phyloP scores from a whole-genome alignment of 2,888 invertebrate genomes.

The Congeria kusceri region DNA sequence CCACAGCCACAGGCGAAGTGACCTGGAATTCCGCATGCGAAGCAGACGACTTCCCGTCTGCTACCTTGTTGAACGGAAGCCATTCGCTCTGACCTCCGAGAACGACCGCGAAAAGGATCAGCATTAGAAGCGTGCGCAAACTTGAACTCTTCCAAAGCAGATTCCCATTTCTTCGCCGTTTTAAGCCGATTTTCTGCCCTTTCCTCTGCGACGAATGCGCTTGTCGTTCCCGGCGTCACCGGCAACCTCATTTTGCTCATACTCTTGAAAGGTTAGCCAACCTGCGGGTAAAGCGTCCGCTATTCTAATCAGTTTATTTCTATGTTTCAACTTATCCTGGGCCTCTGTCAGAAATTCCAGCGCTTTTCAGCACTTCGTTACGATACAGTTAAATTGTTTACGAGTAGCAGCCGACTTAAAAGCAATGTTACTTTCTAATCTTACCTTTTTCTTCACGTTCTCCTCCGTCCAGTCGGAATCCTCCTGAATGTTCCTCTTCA shows the following conservation, averaged over 20 bases:
- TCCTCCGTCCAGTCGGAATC: too few relatives aligned
- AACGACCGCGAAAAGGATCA: background rate
- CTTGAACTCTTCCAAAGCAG: background rate
- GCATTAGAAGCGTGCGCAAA: background rate
- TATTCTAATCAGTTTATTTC: conserved; percentile 18
- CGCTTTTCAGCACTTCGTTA: background rate
- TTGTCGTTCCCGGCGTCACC: conserved; percentile 22
- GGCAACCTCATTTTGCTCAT: conserved; percentile 16
- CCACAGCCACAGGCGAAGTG: background rate
- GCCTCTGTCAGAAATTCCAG: background rate
- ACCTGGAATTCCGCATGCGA: background rate
- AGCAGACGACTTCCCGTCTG: background rate
- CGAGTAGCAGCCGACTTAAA: too few relatives aligned
- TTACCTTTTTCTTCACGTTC: too few relatives aligned
- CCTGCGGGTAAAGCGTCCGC: conserved; percentile 12
- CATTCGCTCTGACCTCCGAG: background rate
- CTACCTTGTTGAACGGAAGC: background rate
- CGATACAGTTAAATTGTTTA: too few relatives aligned
- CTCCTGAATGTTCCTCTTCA: too few relatives aligned
- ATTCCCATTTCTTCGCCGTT: background rate
- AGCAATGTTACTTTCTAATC: too few relatives aligned
- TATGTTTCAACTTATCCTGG: background rate
- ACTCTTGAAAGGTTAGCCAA: conserved; percentile 17
- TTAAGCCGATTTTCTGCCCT: conserved; percentile 4
- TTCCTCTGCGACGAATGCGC: conserved; percentile 12